Evolutionary conservation across 2,113 vertebrate genomes (phyloP).

Genomic region (Indri indri): DNA sequence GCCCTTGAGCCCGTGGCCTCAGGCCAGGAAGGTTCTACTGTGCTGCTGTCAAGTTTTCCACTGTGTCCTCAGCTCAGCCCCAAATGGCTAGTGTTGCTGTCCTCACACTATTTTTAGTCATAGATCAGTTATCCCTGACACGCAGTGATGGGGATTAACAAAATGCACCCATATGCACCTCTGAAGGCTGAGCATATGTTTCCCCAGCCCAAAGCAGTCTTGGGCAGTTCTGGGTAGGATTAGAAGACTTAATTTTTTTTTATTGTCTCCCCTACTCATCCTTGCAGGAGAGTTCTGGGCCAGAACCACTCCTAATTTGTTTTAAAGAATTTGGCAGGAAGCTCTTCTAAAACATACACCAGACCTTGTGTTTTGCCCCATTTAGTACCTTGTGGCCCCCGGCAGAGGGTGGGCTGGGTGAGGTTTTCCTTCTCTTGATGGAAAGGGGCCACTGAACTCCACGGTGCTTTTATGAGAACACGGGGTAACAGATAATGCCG

Average conservation of each 20-base stretch:
- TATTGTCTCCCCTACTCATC: constrained; percentile 41
- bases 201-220: constrained; percentile 51
- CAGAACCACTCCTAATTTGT: neutral
- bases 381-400: neutral
- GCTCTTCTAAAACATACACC: neutral
- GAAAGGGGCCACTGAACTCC: neutral
- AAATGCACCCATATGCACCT: constrained; percentile 71
- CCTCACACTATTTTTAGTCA: constrained; percentile 78
- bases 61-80: constrained; percentile 72
- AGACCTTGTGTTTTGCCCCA: neutral
- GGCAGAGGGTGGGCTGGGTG: no score
- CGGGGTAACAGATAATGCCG: constrained; percentile 62
- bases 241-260: constrained; percentile 33
- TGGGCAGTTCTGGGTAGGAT: constrained; percentile 59
- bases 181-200: constrained; percentile 62
- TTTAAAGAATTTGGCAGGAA: neutral
- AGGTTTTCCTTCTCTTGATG: neutral
- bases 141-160: constrained; percentile 66
- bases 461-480: constrained; percentile 58
- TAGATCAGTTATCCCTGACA: constrained; percentile 80
- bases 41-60: constrained; percentile 75
- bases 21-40: constrained; percentile 60
- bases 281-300: neutral
- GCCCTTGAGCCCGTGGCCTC: constrained; percentile 67
- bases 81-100: constrained; percentile 61